phyloP scores from a whole-genome alignment of 2,113 vertebrate genomes.

The Plestiodon gilberti region DNA sequence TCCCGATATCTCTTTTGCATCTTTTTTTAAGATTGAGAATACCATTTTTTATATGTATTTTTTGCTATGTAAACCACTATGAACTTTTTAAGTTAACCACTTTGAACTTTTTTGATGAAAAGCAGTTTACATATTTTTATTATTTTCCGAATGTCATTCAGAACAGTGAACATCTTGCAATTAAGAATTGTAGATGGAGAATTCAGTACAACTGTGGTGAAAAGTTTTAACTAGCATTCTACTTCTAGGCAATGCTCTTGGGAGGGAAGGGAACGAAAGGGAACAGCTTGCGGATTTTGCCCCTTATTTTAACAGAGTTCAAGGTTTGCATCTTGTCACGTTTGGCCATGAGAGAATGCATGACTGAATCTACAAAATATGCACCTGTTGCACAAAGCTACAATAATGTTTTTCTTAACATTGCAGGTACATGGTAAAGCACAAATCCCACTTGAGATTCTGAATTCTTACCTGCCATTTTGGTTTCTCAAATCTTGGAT shows the following conservation, averaged over 20 bases:
- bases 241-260: too few species aligned
- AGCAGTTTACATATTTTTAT: neutral
- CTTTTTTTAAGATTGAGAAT: too few species aligned
- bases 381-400: neutral
- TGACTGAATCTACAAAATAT: neutral
- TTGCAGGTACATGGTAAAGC: slow-evolving; percentile 97
- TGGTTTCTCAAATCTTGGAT: slow-evolving; percentile 75
- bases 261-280: neutral
- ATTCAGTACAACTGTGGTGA: neutral
- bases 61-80: too few species aligned
- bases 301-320: neutral
- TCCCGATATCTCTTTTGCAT: too few species aligned
- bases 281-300: neutral
- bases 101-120: neutral
- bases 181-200: neutral
- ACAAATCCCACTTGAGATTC: slow-evolving; percentile 98
- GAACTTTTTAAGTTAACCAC: too few species aligned
- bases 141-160: neutral
- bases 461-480: slow-evolving; percentile 77
- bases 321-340: neutral
- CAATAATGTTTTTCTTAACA: neutral
- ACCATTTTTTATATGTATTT: too few species aligned
- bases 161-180: neutral
- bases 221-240: neutral
- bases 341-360: neutral